Base-by-base conservation (phyloP, 1,140 invertebrate species). In the Stegodyphus mimosarum region DNA sequence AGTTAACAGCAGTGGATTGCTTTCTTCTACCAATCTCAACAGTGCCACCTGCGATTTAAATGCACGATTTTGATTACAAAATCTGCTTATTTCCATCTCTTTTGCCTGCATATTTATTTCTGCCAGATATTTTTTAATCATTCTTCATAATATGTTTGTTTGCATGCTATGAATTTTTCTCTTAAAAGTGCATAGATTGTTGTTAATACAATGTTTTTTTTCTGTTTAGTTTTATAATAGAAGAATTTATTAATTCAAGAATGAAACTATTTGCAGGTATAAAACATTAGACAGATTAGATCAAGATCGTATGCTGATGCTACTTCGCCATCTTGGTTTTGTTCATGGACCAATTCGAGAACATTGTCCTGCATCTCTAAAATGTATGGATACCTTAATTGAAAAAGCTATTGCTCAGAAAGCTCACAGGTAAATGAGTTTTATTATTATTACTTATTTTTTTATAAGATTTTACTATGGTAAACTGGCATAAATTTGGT, bases 281-380 rank as follows among this genome's bases (percentile, higher is more conserved):
- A 97, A 97, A 92, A 94, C 96, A 88, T 92, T 99, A 88, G 96
- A 98, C 90, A 93, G 96, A 87, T 92, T 98, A 88, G 97, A 98
- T 91, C 96, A 98, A 91, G 97, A 99, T 89, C 91, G 98, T 87
- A 96, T 97, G 89, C 91, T 98, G 83, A 96, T 98, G 93, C 92
- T 99, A 49, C 96, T 98, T 87, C 96, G 98, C 90, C 97, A 99
- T 91, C 91, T 99, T 50, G 97, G 97, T 74, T 99, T 99, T 91
- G 95, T 99, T 70, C 97, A 99, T 91, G 97, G 96, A 91, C 97
- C 97, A 13, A 96, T 97, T 89, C 92, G 95, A 53, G 97, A 98
- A 90, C 96, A 97, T 90, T 99, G 98, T 90, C 96, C 96, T 33
- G 95, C 95, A 64, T 86, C 83, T 64, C 96, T 94, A 91, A 74